Conservation (phyloP, 2,113 vertebrate species). For the Budorcas taxicolor region DNA sequence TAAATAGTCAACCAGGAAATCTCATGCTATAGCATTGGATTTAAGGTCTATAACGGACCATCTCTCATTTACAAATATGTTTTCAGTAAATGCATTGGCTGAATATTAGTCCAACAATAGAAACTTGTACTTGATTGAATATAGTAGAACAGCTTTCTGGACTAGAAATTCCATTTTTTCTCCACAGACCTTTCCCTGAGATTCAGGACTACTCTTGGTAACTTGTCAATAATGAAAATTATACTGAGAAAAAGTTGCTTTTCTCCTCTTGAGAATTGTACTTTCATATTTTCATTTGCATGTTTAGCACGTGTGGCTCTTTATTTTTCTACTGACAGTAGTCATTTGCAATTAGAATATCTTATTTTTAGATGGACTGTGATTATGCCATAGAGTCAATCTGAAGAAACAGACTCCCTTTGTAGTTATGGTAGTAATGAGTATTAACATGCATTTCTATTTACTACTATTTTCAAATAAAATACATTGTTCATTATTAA, state of each 20-base stretch:
- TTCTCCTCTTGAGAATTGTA: not conserved
- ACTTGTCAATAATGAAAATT: not conserved
- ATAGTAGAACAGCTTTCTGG: not conserved
- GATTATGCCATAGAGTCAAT: not conserved
- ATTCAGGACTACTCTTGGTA: not conserved
- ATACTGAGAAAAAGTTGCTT: not conserved
- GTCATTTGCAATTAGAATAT: not conserved
- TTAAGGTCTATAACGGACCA: not conserved
- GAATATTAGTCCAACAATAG: not conserved
- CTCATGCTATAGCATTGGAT: not conserved
- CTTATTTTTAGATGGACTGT: not conserved
- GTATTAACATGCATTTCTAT: not conserved
- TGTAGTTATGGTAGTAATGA: not conserved
- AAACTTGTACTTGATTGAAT: not conserved
- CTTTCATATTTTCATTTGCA: not conserved
- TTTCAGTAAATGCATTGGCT: not conserved
- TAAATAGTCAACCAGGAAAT: not conserved
- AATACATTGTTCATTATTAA: not conserved
- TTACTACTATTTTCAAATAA: not conserved
- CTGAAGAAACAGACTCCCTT: not conserved
- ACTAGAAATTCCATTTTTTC: not conserved
- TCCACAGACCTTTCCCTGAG: not conserved
- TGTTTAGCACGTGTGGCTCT: not conserved
- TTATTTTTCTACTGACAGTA: not conserved
- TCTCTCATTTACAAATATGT: not conserved